A percentile compares a stretch with the other conserved stretches of the same genome.
Evolutionary conservation across 2,113 vertebrate genomes (phyloP).

Genomic region (Lampris megalopsis): DNA sequence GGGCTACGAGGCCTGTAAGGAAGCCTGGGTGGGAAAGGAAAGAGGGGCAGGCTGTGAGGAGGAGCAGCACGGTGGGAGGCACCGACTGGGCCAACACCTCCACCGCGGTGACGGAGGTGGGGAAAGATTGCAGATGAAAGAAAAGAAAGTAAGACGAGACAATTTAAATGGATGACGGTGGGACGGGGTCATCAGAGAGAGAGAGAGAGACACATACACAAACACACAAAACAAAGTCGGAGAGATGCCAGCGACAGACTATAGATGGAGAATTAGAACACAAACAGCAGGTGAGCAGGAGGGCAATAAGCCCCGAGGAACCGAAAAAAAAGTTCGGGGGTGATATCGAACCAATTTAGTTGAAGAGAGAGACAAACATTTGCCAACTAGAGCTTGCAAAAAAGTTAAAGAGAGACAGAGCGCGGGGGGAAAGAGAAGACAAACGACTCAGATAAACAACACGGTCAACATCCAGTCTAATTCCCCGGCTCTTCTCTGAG

Average conservation of each 20-base stretch:
- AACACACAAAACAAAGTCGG: not conserved
- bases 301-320: slow-evolving; percentile 10
- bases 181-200: slow-evolving; percentile 12
- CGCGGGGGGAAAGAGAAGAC: not conserved
- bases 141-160: slow-evolving; percentile 9
- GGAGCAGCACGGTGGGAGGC: slow-evolving; percentile 24
- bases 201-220: not conserved
- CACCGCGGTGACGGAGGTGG: not conserved
- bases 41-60: slow-evolving; percentile 43
- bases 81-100: slow-evolving; percentile 12
- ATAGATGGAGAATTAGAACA: slow-evolving; percentile 29
- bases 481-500: slow-evolving; percentile 19
- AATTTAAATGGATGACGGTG: slow-evolving; percentile 35
- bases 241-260: not conserved
- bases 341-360: not conserved
- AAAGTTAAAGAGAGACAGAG: too few relatives aligned
- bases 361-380: too few relatives aligned
- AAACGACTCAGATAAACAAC: slow-evolving; percentile 2
- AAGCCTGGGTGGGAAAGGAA: not conserved
- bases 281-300: slow-evolving; percentile 9
- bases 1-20: slow-evolving; percentile 14
- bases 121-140: slow-evolving; percentile 40
- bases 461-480: slow-evolving; percentile 22
- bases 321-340: not conserved
- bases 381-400: too few relatives aligned